Percentiles rank a stretch among this genome's conserved stretches.
Conservation (phyloP, 2,113 vertebrate genomes). For the Triplophysa dalaica region DNA sequence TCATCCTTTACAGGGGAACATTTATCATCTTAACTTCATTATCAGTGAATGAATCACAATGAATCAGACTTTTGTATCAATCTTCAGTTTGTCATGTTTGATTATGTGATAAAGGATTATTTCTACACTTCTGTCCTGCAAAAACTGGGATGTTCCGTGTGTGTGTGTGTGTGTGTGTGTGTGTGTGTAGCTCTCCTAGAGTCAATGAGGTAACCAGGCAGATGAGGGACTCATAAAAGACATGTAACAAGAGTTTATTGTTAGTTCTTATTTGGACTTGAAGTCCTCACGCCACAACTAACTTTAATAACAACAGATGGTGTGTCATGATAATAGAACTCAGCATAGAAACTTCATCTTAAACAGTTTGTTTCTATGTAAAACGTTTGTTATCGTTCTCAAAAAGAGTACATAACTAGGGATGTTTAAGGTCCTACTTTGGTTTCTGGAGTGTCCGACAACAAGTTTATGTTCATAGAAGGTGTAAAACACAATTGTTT, state of each 20-base stretch:
- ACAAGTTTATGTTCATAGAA: no score
- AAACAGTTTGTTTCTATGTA: not conserved
- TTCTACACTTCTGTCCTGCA: not conserved
- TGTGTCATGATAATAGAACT: not conserved
- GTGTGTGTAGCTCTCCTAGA: not conserved
- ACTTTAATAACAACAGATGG: not conserved
- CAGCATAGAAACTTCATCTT: not conserved
- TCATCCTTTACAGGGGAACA: not conserved
- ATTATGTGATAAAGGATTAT: not conserved
- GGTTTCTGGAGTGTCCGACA: no score
- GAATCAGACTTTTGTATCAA: no score
- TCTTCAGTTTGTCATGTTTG: no score
- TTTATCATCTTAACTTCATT: not conserved
- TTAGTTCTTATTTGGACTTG: no score
- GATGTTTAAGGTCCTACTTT: no score
- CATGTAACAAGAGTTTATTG: not conserved
- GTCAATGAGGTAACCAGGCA: slow-evolving; percentile 52
- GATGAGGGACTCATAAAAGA: slow-evolving; percentile 6
- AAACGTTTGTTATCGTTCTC: not conserved
- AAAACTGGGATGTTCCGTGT: slow-evolving; percentile 29
- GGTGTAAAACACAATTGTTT: no score
- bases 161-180: slow-evolving; percentile 29
- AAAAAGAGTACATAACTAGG: no score
- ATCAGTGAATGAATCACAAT: not conserved
- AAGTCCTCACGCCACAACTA: no score